Percentiles rank a stretch among this genome's conserved stretches.
These are phyloP conservation scores for Anodontia alba DNA, from an alignment of 2,888 invertebrate genomes.

Conservation along the genomic window DNA sequence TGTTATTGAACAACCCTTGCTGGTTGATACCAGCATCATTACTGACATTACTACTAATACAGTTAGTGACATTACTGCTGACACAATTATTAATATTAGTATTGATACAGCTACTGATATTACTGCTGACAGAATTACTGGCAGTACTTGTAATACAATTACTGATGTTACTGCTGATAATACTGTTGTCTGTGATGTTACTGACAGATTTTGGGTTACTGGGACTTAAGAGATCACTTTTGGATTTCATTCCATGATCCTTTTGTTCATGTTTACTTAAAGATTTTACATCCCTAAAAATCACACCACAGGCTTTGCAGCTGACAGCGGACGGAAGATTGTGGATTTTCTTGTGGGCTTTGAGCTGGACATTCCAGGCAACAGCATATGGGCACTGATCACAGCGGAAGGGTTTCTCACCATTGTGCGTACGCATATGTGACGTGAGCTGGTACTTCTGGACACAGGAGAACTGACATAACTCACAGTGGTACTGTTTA, in stretches of 20 bases:
- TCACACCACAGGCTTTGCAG: constrained; percentile 4
- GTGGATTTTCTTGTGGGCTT: constrained; percentile 19
- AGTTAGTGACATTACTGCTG: no score
- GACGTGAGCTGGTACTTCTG: constrained; percentile 23
- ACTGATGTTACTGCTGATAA: neutral
- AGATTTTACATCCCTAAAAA: constrained; percentile 8
- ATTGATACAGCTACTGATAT: neutral
- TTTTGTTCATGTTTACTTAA: constrained; percentile 14
- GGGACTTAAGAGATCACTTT: neutral
- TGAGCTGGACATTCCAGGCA: constrained; percentile 21
- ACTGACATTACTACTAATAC: no score
- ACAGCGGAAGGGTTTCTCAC: constrained; percentile 15
- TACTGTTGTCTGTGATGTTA: neutral
- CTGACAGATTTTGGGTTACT: neutral
- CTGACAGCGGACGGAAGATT: neutral
- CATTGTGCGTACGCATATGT: constrained; percentile 24
- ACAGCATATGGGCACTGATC: constrained; percentile 21
- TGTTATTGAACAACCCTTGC: neutral
- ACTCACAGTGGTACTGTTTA: constrained; percentile 24
- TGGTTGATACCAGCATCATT: no score
- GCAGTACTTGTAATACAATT: neutral
- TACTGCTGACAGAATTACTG: neutral
- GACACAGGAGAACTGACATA: constrained; percentile 18
- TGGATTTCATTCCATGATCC: constrained; percentile 2
- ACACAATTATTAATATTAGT: no score